Percentiles rank a stretch among this genome's conserved stretches.
These are phyloP conservation scores for Caenorhabditis japonica DNA, from an alignment of 2,888 invertebrate species.

Conservation along the genomic window DNA sequence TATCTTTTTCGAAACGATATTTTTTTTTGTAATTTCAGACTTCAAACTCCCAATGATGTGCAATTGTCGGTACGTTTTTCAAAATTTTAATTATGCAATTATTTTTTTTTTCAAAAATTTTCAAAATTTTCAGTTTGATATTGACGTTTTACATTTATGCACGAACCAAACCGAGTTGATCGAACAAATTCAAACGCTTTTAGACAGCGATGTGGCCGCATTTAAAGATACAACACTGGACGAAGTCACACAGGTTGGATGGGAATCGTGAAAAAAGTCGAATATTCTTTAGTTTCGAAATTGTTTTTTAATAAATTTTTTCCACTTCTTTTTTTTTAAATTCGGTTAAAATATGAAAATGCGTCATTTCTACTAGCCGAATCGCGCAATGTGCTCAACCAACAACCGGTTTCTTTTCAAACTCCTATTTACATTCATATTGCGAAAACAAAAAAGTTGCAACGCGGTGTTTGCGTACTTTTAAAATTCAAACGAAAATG, in stretches of 20 bases:
- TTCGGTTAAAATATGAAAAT: no score
- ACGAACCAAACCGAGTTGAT: conserved; percentile 23
- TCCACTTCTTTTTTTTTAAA: no score
- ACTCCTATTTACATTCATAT: no score
- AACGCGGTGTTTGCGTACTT: no score
- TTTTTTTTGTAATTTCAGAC: conserved; percentile 7
- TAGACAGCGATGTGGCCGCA: conserved; percentile 7
- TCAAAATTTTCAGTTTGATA: conserved; percentile 20
- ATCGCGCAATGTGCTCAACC: no score
- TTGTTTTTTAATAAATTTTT: no score
- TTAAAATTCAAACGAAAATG: no score
- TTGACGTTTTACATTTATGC: conserved; percentile 28
- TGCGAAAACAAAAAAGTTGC: no score
- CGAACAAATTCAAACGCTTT: conserved; percentile 13
- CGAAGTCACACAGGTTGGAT: conserved; percentile 7
- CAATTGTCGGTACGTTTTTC: conserved; percentile 17
- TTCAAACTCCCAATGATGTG: conserved; percentile 28
- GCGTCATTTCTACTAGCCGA: no score
- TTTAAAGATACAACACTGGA: conserved; percentile 4
- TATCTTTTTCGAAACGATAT: background rate
- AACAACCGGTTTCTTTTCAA: no score
- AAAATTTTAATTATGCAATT: conserved; percentile 2
- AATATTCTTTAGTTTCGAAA: no score
- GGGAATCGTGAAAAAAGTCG: no score
- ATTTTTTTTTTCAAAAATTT: background rate